Evolutionary conservation across 2,113 vertebrate species (phyloP).

Genomic region (Alaudala cheleensis): DNA sequence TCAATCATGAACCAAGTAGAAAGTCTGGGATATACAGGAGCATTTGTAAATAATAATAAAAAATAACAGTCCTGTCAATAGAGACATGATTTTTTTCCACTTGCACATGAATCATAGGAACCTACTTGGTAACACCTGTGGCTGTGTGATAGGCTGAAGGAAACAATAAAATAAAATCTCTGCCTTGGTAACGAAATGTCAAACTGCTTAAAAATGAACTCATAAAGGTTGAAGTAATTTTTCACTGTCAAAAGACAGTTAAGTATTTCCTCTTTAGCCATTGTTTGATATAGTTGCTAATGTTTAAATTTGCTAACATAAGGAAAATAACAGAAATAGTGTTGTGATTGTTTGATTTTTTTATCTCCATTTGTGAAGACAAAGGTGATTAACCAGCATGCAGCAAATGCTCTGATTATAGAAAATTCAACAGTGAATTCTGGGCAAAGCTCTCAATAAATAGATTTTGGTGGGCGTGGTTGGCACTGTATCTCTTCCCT

Average conservation of each 20-base stretch:
- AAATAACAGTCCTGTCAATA: neutral
- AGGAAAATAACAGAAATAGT: neutral
- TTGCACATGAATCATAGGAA: slow-evolving; percentile 14
- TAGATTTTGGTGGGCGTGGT: neutral
- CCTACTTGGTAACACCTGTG: neutral
- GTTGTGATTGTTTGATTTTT: neutral
- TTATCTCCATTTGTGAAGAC: neutral
- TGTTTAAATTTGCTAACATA: neutral
- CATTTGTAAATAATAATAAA: neutral
- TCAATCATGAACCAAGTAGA: neutral
- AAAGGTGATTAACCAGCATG: neutral
- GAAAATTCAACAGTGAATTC: neutral
- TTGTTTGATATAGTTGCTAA: neutral
- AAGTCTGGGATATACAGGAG: neutral
- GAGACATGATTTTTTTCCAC: slow-evolving; percentile 11
- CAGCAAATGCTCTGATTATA: neutral
- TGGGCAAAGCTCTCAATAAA: neutral
- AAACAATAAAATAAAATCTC: slow-evolving; percentile 7
- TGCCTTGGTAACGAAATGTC: neutral
- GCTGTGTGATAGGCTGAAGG: neutral
- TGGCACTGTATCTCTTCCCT: neutral
- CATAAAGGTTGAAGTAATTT: slow-evolving; percentile 25
- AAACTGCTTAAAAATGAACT: neutral
- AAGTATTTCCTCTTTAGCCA: slow-evolving; percentile 27
- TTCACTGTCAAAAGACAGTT: slow-evolving; percentile 2